phyloP scores from a whole-genome alignment of 2,888 invertebrate species.

The Dugesia japonica region DNA sequence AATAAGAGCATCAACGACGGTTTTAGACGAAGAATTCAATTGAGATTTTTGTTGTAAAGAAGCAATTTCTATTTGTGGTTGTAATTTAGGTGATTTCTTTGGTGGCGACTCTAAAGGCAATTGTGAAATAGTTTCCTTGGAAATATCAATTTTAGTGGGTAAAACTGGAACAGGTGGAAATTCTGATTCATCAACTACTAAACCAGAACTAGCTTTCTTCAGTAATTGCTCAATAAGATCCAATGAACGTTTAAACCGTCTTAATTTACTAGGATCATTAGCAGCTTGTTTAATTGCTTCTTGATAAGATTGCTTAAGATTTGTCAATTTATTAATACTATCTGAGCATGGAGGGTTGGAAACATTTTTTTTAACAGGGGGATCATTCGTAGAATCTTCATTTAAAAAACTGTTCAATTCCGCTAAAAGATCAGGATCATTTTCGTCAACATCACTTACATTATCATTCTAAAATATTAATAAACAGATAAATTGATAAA shows the following conservation, averaged over 20 bases:
- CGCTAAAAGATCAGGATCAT: not conserved
- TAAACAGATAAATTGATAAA: no score
- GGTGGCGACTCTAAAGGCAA: not conserved
- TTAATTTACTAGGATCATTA: slow-evolving; percentile 12
- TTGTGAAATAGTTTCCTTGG: not conserved
- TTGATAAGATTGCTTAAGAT: not conserved
- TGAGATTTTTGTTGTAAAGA: not conserved
- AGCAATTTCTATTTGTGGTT: not conserved
- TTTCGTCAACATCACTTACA: not conserved
- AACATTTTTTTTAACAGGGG: not conserved
- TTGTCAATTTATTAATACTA: not conserved
- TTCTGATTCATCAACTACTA: slow-evolving; percentile 21
- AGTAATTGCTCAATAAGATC: slow-evolving; percentile 21
- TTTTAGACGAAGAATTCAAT: not conserved
- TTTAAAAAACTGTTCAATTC: not conserved
- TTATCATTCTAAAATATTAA: not conserved
- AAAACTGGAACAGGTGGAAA: slow-evolving; percentile 24
- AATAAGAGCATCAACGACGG: not conserved
- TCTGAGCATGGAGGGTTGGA: not conserved
- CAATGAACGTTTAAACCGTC: slow-evolving; percentile 29
- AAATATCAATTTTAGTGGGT: not conserved
- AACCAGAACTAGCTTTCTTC: slow-evolving; percentile 16
- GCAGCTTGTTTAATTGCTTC: not conserved
- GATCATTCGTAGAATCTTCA: not conserved
- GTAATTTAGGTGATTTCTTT: not conserved